Conservation (phyloP, 2,797 vertebrate species). For the Agapornis canus region DNA sequence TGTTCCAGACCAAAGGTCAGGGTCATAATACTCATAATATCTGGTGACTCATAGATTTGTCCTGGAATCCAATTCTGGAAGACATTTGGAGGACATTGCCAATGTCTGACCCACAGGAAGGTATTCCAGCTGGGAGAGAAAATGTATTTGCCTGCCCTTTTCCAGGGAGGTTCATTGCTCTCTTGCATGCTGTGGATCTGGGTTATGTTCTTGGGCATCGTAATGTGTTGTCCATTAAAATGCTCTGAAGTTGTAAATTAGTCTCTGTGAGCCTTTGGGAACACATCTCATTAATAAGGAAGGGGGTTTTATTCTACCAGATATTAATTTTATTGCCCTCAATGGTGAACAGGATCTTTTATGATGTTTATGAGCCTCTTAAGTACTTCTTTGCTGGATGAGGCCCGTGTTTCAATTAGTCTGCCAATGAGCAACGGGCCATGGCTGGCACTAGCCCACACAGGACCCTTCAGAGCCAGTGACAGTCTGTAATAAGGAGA, state of each 20-base stretch:
- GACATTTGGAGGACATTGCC: not conserved
- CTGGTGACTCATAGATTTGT: constrained; percentile 56
- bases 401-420: not conserved
- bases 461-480: not conserved
- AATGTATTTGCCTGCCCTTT: not conserved
- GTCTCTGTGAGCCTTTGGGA: not conserved
- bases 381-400: not conserved
- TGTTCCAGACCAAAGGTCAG: constrained; percentile 36
- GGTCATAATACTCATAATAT: constrained; percentile 11
- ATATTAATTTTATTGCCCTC: not conserved
- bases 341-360: not conserved
- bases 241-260: not conserved
- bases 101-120: not conserved
- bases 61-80: constrained; percentile 44
- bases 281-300: not conserved
- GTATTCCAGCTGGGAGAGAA: not conserved
- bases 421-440: not conserved
- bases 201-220: not conserved
- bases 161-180: not conserved
- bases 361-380: not conserved
- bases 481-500: not conserved
- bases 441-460: not conserved
- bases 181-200: not conserved
- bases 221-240: not conserved
- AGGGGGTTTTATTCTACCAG: not conserved